Conservation (phyloP, 2,888 invertebrate species). For the Monopis laevigella region DNA sequence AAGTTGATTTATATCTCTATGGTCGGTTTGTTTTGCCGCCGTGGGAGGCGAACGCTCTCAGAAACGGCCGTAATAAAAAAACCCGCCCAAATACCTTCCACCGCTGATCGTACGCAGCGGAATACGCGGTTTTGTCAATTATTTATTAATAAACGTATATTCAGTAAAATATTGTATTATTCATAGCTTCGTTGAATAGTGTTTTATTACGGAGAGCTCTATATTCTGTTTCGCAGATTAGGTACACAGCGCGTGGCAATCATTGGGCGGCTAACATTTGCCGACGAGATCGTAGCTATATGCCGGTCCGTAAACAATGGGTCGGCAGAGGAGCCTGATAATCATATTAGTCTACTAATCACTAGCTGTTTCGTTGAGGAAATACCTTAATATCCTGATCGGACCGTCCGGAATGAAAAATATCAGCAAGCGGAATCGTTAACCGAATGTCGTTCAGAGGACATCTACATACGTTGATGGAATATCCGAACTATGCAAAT, state of each 20-base stretch:
- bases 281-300: too few relatives aligned
- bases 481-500: too few relatives aligned
- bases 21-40: constrained; percentile 50
- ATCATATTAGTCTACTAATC: constrained; percentile 75
- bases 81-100: constrained; percentile 28
- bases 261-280: too few relatives aligned
- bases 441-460: too few relatives aligned
- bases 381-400: constrained; percentile 75
- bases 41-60: constrained; percentile 38
- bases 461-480: too few relatives aligned
- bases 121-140: background rate
- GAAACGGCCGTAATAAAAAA: constrained; percentile 37
- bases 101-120: background rate
- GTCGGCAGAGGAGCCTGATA: constrained; percentile 46
- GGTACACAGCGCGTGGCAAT: too few relatives aligned
- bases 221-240: too few relatives aligned
- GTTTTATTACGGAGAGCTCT: too few relatives aligned
- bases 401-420: constrained; percentile 7
- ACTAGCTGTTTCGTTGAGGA: constrained; percentile 71
- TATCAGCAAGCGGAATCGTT: background rate
- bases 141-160: background rate
- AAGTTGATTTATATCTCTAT: constrained; percentile 65
- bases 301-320: constrained; percentile 12
- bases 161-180: too few relatives aligned
- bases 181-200: too few relatives aligned